Evolutionary conservation across 2,113 vertebrate genomes (phyloP), one percentile per base, ranked within the genome.

Genomic region (Psammodynastes pulverulentus): DNA sequence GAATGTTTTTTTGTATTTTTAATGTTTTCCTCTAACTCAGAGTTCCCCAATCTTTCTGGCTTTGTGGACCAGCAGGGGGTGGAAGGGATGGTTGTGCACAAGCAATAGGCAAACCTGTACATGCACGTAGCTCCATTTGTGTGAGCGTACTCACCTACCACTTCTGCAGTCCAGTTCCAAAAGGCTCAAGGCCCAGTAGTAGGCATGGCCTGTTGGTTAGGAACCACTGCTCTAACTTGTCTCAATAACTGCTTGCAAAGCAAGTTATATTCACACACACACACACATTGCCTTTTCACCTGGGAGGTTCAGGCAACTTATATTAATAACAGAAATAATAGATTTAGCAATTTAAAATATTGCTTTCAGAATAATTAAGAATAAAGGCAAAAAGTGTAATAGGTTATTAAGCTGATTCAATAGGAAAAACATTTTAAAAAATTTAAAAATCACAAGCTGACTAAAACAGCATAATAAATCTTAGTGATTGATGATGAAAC

Each of bases 51-150:
- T n/a, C 10, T 62, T 62, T 62, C 29, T 1, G 3, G 29, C 10
- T 62, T 62, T 62, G 58, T 29, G 13, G 58, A n/a, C 29, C 29
- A 10, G 29, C 29, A 5, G 58, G 29, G 26, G 19, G 0, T 52
- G 24, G 54, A 56, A 2, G 23, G 12, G 29, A 67, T 17, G 29
- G 62, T 34, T 67, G 12, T 3, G 1, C 62, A 67, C 5, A n/a
- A 67, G 29, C 5, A 6, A 5, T 17, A 34, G 29, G 62, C 29
- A n/a, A 34, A 29, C 12, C 0, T 0, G 2, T 12, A 0, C 13
- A 6, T 67, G 12, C 12, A 67, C 4, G 1, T 15, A n/a, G 29
- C 12, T 67, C 62, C 62, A 67, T 67, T n/a, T 67, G 1, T 1
- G 12, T n/a, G 29, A n/a, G 29, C 2, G 12, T 29, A 15, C 12